phyloP scores from a whole-genome alignment of 2,113 vertebrate genomes.

The Ranitomeya variabilis region DNA sequence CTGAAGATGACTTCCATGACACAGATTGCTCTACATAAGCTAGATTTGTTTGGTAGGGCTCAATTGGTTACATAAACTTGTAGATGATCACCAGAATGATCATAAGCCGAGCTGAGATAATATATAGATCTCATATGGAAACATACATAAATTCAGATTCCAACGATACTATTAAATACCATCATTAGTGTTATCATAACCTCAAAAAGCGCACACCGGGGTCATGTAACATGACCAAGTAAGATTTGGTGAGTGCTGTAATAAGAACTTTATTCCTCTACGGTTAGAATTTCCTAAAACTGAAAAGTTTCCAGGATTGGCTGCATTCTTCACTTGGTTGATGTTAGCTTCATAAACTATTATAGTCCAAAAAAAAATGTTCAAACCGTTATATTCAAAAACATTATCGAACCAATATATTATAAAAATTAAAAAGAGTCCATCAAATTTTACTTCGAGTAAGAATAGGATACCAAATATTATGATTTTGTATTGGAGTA shows the following conservation, averaged over 20 bases:
- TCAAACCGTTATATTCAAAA: too few relatives aligned
- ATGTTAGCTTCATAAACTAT: background rate
- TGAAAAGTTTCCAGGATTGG: background rate
- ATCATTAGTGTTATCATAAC: conserved; percentile 15
- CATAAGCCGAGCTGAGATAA: background rate
- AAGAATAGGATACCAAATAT: background rate
- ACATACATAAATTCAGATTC: conserved; percentile 19
- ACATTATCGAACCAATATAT: too few relatives aligned
- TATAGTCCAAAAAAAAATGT: background rate
- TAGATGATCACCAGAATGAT: background rate
- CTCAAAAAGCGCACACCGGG: background rate
- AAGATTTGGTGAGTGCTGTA: background rate
- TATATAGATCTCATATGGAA: background rate
- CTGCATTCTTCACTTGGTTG: background rate
- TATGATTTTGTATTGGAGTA: background rate
- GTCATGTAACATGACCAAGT: background rate
- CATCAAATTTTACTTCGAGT: background rate
- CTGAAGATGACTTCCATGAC: background rate
- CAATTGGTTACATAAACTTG: background rate
- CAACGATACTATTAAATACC: conserved; percentile 20
- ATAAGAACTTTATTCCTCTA: background rate
- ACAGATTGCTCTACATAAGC: background rate
- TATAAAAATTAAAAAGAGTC: too few relatives aligned
- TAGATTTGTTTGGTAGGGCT: background rate
- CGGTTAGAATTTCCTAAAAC: background rate